Evolutionary conservation across 1,140 invertebrate genomes (phyloP), one percentile per base, ranked within the genome.

Genomic region (Drosophila subpulchrella): DNA sequence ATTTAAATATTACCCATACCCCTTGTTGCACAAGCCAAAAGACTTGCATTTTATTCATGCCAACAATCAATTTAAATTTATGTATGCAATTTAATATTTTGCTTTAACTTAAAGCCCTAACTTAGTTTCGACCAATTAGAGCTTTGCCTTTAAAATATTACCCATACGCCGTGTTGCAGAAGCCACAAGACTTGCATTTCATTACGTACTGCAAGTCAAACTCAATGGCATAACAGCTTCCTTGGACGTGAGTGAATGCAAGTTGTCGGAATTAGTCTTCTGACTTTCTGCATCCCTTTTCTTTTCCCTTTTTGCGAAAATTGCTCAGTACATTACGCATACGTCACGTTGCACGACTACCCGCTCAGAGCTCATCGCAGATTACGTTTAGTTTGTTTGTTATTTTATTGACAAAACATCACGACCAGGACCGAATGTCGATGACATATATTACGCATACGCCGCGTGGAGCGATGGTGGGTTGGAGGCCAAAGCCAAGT

Each of bases 401-500:
- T 65, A 51, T 75, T 74, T 75, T 75, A 75, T 75, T 75, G 73
- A 75, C 70, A 75, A 75, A 75, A 75, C 73, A 75, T 57, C 60
- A 58, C n/a, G 56, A 47, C 20, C 46, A 65, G 20, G 30, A n/a
- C 13, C 13, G 46, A 65, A 53, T 53, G 63, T 36, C 65, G 20
- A 53, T 66, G 65, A 66, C 65, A 66, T 10, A 44, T 66, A 68
- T 66, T 66, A 68, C 65, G 60, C 60, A 68, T 66, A 67, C 65
- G 47, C 27, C 60, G 13, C 30, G 27, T 41, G 36, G 34, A 12
- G 17, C 42, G 30, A 17, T 50, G 44, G 38, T 8, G 6, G 53
- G 56, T 17, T 17, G 32, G 44, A 34, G 27, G 27, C 27, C 42
- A 17, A 17, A 32, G 20, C 6, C 11, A 27, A 66, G 27, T n/a